Percentiles rank a stretch among this genome's conserved stretches.
Conservation (phyloP, 2,113 vertebrate genomes). For the Agapornis roseicollis region DNA sequence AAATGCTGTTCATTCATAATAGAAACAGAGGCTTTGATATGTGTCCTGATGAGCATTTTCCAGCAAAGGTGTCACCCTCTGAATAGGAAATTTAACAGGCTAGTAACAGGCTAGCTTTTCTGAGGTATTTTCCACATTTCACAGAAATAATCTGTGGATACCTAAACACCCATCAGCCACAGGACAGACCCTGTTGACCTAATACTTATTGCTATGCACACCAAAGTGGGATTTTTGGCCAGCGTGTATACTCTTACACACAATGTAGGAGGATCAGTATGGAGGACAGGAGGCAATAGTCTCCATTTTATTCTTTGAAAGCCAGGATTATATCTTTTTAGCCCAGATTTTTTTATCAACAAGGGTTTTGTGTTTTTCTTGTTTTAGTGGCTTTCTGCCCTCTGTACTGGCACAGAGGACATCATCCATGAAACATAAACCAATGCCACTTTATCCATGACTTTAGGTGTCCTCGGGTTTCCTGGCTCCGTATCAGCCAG, state of each 20-base stretch:
- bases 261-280: not conserved
- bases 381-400: not conserved
- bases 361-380: not conserved
- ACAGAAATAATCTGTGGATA: not conserved
- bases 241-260: not conserved
- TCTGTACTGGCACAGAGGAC: not conserved
- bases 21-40: not conserved
- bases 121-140: not conserved
- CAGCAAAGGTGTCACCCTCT: not conserved
- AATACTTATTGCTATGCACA: not conserved
- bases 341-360: not conserved
- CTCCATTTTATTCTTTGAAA: not conserved
- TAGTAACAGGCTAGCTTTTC: not conserved
- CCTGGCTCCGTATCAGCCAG: fast-evolving
- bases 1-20: not conserved
- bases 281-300: not conserved
- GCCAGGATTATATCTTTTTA: not conserved
- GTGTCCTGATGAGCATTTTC: not conserved
- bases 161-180: not conserved
- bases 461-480: not conserved
- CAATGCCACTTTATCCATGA: not conserved
- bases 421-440: not conserved
- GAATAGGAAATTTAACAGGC: not conserved
- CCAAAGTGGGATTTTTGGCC: not conserved
- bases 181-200: not conserved